Evolutionary conservation across 2,888 invertebrate species (phyloP).

Genomic region (Hirtodrosophila cameraria): DNA sequence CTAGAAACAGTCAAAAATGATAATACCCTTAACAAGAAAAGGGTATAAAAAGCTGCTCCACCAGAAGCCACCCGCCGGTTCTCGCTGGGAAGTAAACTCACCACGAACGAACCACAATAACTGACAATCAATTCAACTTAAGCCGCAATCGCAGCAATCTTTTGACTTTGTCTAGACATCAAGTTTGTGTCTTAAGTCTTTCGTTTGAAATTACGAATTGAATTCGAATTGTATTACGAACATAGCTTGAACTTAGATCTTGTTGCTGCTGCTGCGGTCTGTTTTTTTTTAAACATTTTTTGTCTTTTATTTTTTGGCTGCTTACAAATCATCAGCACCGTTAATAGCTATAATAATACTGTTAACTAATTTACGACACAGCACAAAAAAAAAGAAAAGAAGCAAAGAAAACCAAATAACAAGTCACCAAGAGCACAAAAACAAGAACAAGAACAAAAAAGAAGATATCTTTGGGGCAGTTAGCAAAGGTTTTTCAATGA

Average conservation of each 20-base stretch:
- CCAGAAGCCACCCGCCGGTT: slow-evolving; percentile 33
- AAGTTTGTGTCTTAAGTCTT: slow-evolving; percentile 73
- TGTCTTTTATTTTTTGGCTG: slow-evolving; percentile 28
- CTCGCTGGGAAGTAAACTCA: slow-evolving; percentile 7
- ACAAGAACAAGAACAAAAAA: slow-evolving; percentile 28
- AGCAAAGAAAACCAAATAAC: slow-evolving; percentile 51
- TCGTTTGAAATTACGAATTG: slow-evolving; percentile 36
- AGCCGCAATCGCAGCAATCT: slow-evolving; percentile 30
- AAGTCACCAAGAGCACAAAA: slow-evolving; percentile 57
- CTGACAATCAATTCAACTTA: slow-evolving; percentile 62
- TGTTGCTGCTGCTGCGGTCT: slow-evolving; percentile 39
- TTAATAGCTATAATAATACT: slow-evolving; percentile 70
- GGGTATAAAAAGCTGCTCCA: slow-evolving; percentile 9
- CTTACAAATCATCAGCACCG: slow-evolving; percentile 70
- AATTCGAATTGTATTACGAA: slow-evolving; percentile 52
- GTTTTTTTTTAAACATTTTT: slow-evolving; percentile 45
- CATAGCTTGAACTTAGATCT: slow-evolving; percentile 25
- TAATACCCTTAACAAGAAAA: too few relatives aligned
- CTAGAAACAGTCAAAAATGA: too few relatives aligned
- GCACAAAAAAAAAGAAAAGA: slow-evolving; percentile 30
- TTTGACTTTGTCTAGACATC: slow-evolving; percentile 54
- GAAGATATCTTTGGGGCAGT: slow-evolving; percentile 44
- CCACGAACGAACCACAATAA: slow-evolving; percentile 36
- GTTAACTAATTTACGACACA: slow-evolving; percentile 74
- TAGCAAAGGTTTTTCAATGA: slow-evolving; percentile 63